These are phyloP conservation scores for Anthoscopus minutus DNA, from an alignment of 2,113 vertebrate genomes.

Conservation along the genomic window DNA sequence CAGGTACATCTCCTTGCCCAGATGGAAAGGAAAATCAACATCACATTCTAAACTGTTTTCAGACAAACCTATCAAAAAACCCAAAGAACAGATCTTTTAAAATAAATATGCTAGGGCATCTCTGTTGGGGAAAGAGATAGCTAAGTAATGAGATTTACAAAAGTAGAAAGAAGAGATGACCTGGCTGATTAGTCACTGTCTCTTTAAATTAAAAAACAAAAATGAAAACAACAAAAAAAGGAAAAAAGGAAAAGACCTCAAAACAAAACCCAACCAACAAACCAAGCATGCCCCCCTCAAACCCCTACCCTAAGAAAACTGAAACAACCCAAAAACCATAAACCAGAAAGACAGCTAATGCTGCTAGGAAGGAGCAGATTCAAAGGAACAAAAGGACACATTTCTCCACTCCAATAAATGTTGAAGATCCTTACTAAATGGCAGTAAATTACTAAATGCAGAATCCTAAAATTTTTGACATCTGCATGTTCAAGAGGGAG, in stretches of 20 bases:
- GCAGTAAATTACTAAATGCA: no score
- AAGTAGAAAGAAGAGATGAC: background rate
- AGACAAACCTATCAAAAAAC: background rate
- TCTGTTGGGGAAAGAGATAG: background rate
- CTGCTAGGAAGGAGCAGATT: background rate
- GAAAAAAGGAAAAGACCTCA: no score
- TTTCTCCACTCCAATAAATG: no score
- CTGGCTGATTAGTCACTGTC: background rate
- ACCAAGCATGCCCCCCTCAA: no score
- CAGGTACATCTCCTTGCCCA: accelerated
- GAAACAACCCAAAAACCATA: background rate
- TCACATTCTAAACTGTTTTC: background rate
- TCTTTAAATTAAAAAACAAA: background rate
- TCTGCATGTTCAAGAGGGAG: background rate
- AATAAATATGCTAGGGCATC: background rate
- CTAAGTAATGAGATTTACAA: background rate
- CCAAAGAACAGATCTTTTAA: background rate
- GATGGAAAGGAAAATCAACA: background rate
- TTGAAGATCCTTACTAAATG: background rate
- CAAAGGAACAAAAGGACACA: background rate
- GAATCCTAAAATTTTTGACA: background rate
- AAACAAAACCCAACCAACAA: background rate
- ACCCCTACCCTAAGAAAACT: background rate
- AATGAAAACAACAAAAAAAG: no score
- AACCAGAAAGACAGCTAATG: background rate